phyloP scores from a whole-genome alignment of 2,797 vertebrate species.

The Tragelaphus oryx region DNA sequence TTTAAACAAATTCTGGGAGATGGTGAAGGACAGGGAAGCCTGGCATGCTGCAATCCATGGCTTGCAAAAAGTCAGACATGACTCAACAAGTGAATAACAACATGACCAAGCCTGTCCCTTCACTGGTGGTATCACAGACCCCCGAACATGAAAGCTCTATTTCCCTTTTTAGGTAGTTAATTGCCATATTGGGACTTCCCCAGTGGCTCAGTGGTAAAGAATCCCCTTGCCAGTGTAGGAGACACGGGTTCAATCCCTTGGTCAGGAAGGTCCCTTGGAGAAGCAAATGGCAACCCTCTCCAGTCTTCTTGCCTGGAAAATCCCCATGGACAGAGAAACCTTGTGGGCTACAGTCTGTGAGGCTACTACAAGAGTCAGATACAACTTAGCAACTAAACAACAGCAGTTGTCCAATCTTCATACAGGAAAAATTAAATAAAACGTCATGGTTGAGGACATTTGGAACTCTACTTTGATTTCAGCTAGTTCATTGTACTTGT shows the following conservation, averaged over 20 bases:
- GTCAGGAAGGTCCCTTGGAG: background rate
- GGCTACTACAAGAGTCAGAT: background rate
- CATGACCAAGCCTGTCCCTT: background rate
- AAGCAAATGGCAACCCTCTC: background rate
- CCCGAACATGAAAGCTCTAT: background rate
- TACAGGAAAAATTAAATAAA: background rate
- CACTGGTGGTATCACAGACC: background rate
- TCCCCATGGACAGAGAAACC: background rate
- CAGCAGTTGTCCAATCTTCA: background rate
- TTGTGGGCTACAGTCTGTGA: background rate
- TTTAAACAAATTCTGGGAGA: background rate
- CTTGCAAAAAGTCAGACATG: background rate
- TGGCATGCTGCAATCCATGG: background rate
- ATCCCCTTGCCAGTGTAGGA: background rate
- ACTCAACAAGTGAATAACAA: background rate
- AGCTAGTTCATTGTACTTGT: background rate
- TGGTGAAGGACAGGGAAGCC: background rate
- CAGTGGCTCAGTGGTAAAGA: background rate
- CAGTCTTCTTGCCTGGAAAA: background rate
- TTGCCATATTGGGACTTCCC: background rate
- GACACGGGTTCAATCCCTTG: background rate
- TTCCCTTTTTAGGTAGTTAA: background rate
- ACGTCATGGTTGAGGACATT: background rate
- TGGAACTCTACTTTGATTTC: background rate
- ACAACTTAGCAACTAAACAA: background rate